phyloP scores from a whole-genome alignment of 2,113 vertebrate species.

The Alaudala cheleensis region DNA sequence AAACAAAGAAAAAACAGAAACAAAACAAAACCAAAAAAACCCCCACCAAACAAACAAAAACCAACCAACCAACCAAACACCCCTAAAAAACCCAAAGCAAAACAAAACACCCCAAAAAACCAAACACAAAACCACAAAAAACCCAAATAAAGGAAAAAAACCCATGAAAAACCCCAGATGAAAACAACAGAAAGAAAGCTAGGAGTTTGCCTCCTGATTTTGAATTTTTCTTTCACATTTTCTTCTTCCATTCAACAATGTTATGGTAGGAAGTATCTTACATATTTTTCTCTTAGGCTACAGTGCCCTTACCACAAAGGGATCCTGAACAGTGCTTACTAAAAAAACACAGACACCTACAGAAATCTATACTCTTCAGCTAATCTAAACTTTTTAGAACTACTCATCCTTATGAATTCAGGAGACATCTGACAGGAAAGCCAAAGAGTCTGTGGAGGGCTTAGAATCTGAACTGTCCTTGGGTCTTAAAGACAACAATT shows the following conservation, averaged over 20 bases:
- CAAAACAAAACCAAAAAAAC: not conserved
- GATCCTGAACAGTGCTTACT: not conserved
- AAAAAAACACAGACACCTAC: not conserved
- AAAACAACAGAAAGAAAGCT: not conserved
- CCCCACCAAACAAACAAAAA: too few species aligned
- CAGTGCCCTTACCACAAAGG: not conserved
- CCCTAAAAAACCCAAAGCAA: too few species aligned
- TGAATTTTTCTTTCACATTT: not conserved
- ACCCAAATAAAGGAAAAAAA: too few species aligned
- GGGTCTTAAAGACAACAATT: not conserved
- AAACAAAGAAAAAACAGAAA: too few species aligned
- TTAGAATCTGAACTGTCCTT: not conserved
- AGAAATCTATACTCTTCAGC: not conserved
- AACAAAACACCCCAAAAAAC: not conserved
- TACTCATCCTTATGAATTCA: not conserved
- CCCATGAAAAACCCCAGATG: not conserved
- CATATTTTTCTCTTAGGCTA: not conserved
- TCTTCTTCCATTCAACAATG: not conserved
- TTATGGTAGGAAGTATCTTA: not conserved
- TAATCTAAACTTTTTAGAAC: not conserved
- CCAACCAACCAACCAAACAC: too few species aligned
- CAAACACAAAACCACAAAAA: not conserved
- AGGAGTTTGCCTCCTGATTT: not conserved
- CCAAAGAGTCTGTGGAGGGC: not conserved
- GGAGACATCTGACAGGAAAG: not conserved